These are phyloP conservation scores for Sarcophaga variegata DNA, from an alignment of 2,888 invertebrate genomes.

Conservation along the genomic window DNA sequence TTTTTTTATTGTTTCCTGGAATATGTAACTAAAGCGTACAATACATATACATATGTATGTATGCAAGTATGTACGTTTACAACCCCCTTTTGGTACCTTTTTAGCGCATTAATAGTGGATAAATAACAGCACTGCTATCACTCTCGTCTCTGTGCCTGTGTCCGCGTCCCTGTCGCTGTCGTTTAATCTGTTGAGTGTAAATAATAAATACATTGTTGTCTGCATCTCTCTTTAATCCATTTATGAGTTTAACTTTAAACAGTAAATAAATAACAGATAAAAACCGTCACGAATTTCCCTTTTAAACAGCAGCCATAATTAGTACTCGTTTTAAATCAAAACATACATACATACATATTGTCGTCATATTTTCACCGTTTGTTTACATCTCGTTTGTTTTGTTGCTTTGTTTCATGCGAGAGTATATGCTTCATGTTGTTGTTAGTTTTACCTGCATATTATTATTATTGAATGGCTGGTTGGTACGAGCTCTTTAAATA, in stretches of 20 bases:
- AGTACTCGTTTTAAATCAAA: background rate
- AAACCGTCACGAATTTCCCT: slow-evolving; percentile 2
- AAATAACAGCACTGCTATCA: too few relatives aligned
- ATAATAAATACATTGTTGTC: slow-evolving; percentile 3
- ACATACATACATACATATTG: too few relatives aligned
- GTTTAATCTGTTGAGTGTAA: slow-evolving; percentile 6
- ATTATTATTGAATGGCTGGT: background rate
- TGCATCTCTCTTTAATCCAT: slow-evolving; percentile 34
- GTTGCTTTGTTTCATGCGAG: background rate
- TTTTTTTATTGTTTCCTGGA: too few relatives aligned
- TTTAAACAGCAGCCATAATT: background rate
- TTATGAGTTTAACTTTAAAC: slow-evolving; percentile 27
- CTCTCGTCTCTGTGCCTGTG: too few relatives aligned
- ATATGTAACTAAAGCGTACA: too few relatives aligned
- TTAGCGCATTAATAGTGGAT: too few relatives aligned
- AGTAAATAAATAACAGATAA: background rate
- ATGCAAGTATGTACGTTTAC: background rate
- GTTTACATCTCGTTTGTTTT: slow-evolving; percentile 12
- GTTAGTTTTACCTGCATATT: slow-evolving; percentile 5
- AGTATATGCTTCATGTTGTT: too few relatives aligned
- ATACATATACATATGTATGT: too few relatives aligned
- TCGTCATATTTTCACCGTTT: background rate
- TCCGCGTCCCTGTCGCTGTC: background rate
- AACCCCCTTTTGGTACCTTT: background rate
- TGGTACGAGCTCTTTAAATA: too few relatives aligned